Evolutionary conservation across 2,888 invertebrate species (phyloP), one percentile per base, ranked within the genome.

Genomic region (Parnassius smintheus): DNA sequence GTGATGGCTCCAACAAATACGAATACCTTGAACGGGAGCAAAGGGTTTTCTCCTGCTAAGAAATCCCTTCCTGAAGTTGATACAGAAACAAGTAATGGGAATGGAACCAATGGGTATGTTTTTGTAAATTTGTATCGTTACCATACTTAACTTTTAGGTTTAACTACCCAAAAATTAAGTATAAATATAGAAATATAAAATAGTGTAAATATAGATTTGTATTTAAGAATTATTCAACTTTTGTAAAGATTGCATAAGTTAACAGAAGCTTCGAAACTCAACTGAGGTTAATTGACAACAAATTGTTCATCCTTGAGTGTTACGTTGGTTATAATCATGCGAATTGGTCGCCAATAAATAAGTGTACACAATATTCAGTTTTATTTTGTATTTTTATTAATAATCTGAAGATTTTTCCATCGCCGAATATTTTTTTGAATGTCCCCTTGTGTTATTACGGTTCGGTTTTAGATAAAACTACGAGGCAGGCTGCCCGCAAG

Each of bases 1-100:
- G 85, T 83, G 82, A 91, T 91, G 91, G 86, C 90, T 67, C 90
- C 91, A 46, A 81, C 88, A 49, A 89, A 88, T 72, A 84, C 77
- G 53, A 84, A 80, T 66, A 78, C 83, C 61, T 67, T 86, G n/a
- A 85, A 83, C 59, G 85, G 77, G 56, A 73, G 75, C 66, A 83
- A 85, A 70, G 71, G 69, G 62, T 84, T 75, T 66, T 75, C 80
- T 65, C 74, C 85, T 8, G 83, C 81, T 4, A 91, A 89, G 70
- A 74, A 85, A 72, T 74, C 77, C 35, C 72, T 91, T 35, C 91
- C 91, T 46, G 91, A 91, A 80, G 85, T 89, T 9, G 86, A 89
- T 65, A 78, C 80, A 0, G 91, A 91, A 65, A 77, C 78, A 67
- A 78, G 75, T 59, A 85, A 82, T 71, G 77, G 74, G 59, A 73